Evolutionary conservation across 1,140 invertebrate species (phyloP).

Genomic region (Cecropterus lyciades): DNA sequence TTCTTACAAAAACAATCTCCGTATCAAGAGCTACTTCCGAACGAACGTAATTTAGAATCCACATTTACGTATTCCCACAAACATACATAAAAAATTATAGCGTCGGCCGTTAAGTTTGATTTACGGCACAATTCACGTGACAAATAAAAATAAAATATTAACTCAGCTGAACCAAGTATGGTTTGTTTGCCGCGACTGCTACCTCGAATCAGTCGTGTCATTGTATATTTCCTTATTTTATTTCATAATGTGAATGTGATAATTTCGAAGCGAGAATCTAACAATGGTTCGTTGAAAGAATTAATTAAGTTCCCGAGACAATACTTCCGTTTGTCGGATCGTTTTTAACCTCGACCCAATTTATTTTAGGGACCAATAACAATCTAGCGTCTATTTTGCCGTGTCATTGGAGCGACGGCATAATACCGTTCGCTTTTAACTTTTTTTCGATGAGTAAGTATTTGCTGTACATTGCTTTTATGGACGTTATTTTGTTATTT

Average conservation of each 20-base stretch:
- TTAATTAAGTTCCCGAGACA: slow-evolving; percentile 22
- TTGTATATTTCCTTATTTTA: slow-evolving; percentile 40
- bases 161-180: slow-evolving; percentile 42
- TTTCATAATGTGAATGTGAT: slow-evolving; percentile 39
- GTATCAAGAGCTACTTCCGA: too few relatives aligned
- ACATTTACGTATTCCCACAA: too few relatives aligned
- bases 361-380: slow-evolving; percentile 45
- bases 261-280: slow-evolving; percentile 1
- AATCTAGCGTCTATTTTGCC: slow-evolving; percentile 46
- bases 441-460: slow-evolving; percentile 65
- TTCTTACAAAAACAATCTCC: not conserved
- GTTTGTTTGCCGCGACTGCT: slow-evolving; percentile 17
- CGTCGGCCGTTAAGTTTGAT: slow-evolving; percentile 44
- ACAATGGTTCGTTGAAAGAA: slow-evolving; percentile 38
- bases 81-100: slow-evolving; percentile 41
- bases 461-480: too few relatives aligned
- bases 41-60: too few relatives aligned
- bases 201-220: slow-evolving; percentile 20
- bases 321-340: slow-evolving; percentile 20
- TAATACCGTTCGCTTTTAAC: slow-evolving; percentile 62
- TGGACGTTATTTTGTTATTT: not conserved
- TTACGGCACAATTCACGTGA: slow-evolving; percentile 44
- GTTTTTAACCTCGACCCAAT: slow-evolving; percentile 38
- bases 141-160: slow-evolving; percentile 46
- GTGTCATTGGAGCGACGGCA: slow-evolving; percentile 54